These are phyloP conservation scores for Eurytoma adleriae DNA, from an alignment of 2,888 invertebrate species.

Conservation along the genomic window DNA sequence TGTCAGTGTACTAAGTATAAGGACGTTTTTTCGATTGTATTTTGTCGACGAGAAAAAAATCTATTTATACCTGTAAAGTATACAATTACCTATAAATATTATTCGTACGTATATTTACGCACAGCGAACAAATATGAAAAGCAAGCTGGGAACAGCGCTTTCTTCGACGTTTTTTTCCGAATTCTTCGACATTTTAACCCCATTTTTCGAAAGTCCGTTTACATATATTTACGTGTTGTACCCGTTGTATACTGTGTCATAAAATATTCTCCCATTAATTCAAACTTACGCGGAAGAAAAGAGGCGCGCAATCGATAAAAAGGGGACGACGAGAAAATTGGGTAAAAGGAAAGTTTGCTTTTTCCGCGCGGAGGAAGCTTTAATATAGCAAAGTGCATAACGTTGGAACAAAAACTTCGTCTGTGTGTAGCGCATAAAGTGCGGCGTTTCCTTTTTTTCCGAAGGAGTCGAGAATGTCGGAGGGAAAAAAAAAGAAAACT, in stretches of 20 bases:
- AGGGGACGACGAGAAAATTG: neutral
- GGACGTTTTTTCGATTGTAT: conserved; percentile 22
- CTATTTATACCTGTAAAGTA: conserved; percentile 38
- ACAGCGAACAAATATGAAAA: conserved; percentile 24
- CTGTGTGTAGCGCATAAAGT: neutral
- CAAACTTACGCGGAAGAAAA: neutral
- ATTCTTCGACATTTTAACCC: conserved; percentile 12
- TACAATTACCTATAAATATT: conserved; percentile 36
- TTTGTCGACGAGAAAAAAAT: conserved; percentile 14
- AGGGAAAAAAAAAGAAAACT: neutral
- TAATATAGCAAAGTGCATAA: conserved; percentile 22
- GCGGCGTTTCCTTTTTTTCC: neutral
- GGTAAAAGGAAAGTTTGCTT: conserved; percentile 20
- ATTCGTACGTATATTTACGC: conserved; percentile 44
- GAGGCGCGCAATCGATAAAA: neutral
- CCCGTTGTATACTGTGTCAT: conserved; percentile 22
- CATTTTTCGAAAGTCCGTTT: conserved; percentile 20
- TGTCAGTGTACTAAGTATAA: neutral
- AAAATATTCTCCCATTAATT: conserved; percentile 22
- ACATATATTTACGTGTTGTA: conserved; percentile 39
- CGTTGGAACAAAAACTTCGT: conserved; percentile 7
- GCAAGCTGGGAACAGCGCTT: conserved; percentile 6
- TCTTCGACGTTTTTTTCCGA: conserved; percentile 20
- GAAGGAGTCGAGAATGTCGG: neutral
- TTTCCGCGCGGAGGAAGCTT: conserved; percentile 5